Base-by-base conservation (phyloP, 2,113 vertebrate species). In the Aptenodytes patagonicus region DNA sequence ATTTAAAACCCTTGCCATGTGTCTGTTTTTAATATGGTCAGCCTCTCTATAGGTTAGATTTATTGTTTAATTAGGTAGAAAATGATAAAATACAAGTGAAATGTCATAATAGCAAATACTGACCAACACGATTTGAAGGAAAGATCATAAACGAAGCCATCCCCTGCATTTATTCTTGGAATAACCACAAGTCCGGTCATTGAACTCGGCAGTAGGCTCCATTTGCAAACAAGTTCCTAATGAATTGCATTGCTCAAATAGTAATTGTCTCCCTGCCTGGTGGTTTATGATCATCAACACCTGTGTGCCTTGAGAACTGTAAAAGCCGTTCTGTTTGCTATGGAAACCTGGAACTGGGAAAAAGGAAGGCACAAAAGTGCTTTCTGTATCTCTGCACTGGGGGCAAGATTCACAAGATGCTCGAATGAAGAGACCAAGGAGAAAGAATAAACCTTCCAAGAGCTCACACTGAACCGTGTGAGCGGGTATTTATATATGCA, bases 51-150 rank as follows among this genome's bases (percentile, higher is more conserved):
- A 52, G 19, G 13, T 73, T 57, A 75, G 95, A 97, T 91, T 95
- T 97, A 96, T 87, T 88, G 90, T 86, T 97, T 97, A 97, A 97
- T 97, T 96, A 96, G 69, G 46, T 77, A 91, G 68, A 93, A 97
- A 95, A 91, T 77, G 75, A 68, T 90, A 93, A 89, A 95, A 83
- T 31, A 49, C 32, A 88, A 79, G 71, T 42, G 42, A 71, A 90
- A 95, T 57, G 34, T 76, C 79, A 4, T 49, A 85, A 55, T 0
- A 92, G 57, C 61, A 87, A 84, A 80, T 44, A 87, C 17, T 47
- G 75, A 61, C 52, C 71, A 87, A 65, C 25, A 16, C 7, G 26
- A 86, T 61, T 85, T 40, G 58, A 95, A 91, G 54, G 52, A 47
- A 87, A n/a, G 42, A n/a, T 64, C 32, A 40, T 24, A 89, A 94